These are phyloP conservation scores for Drosophila greeni DNA, from an alignment of 2,888 invertebrate species.

Conservation along the genomic window DNA sequence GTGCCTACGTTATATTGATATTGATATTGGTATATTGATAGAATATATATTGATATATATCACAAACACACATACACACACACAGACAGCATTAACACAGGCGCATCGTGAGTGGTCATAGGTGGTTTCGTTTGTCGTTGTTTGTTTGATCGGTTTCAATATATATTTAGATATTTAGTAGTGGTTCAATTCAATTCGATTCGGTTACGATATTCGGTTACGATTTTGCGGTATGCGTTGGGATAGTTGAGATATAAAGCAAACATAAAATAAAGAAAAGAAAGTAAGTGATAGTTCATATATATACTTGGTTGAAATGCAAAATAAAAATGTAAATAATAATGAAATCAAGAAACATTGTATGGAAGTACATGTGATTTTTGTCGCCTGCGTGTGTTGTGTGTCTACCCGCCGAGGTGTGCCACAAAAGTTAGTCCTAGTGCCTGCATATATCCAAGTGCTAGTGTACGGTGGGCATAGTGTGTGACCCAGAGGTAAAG, in stretches of 20 bases:
- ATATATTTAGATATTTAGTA: slow-evolving; percentile 46
- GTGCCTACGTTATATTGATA: slow-evolving; percentile 73
- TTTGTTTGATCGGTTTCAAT: slow-evolving; percentile 43
- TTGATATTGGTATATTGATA: slow-evolving; percentile 49
- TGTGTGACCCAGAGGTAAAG: slow-evolving; percentile 8
- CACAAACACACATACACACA: slow-evolving; percentile 60
- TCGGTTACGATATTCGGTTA: slow-evolving; percentile 36
- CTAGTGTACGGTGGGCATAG: slow-evolving; percentile 8
- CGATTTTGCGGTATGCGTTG: slow-evolving; percentile 63
- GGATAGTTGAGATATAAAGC: slow-evolving; percentile 67
- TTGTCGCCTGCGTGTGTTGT: slow-evolving; percentile 25
- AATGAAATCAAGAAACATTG: slow-evolving; percentile 31
- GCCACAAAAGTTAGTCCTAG: slow-evolving; percentile 59
- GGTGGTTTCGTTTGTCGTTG: slow-evolving; percentile 31
- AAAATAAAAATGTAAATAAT: slow-evolving; percentile 30
- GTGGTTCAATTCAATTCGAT: slow-evolving; percentile 49
- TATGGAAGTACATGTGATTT: slow-evolving; percentile 29
- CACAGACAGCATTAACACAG: slow-evolving; percentile 50
- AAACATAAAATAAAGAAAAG: slow-evolving; percentile 72
- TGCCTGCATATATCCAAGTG: slow-evolving; percentile 47
- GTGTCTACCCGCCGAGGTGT: slow-evolving; percentile 45
- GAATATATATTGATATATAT: slow-evolving; percentile 49
- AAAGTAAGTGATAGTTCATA: slow-evolving; percentile 62
- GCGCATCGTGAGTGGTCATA: slow-evolving; percentile 57
- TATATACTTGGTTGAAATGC: slow-evolving; percentile 40